Evolutionary conservation across 2,888 invertebrate genomes (phyloP).

Genomic region (Chloroclysta siterata): DNA sequence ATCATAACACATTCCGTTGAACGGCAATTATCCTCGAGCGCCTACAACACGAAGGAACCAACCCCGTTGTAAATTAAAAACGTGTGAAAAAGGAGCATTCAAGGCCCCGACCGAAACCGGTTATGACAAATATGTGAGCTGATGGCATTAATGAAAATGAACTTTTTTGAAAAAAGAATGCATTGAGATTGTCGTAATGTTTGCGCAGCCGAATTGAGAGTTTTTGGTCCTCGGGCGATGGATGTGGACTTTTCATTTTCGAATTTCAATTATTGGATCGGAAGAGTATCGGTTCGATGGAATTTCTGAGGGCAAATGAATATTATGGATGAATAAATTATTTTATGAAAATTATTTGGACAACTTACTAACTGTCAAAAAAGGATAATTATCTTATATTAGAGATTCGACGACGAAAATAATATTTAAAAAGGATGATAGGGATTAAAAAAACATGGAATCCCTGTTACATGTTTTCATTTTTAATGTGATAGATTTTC

Average conservation of each 20-base stretch:
- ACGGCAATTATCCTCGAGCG: slow-evolving; percentile 57
- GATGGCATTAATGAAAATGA: slow-evolving; percentile 83
- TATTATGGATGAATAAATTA: not conserved
- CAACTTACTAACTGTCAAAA: no score
- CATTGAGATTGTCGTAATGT: slow-evolving; percentile 57
- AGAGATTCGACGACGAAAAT: no score
- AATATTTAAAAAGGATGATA: no score
- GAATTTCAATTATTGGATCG: slow-evolving; percentile 20
- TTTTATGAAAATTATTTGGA: no score
- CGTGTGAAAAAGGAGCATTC: slow-evolving; percentile 74
- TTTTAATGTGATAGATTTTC: no score
- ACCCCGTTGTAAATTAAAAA: slow-evolving; percentile 79
- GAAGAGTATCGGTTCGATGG: not conserved
- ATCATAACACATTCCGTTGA: slow-evolving; percentile 59
- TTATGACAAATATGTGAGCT: slow-evolving; percentile 85
- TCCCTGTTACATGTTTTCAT: no score
- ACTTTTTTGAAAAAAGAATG: slow-evolving; percentile 67
- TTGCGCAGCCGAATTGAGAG: slow-evolving; percentile 48
- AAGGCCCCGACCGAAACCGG: slow-evolving; percentile 65
- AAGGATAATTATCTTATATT: no score
- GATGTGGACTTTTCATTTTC: slow-evolving; percentile 27
- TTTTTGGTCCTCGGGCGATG: slow-evolving; percentile 45
- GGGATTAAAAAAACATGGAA: no score
- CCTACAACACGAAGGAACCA: slow-evolving; percentile 68
- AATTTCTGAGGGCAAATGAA: not conserved